Evolutionary conservation across 2,888 invertebrate genomes (phyloP), one percentile per base, ranked within the genome.

Genomic region (Amphipyra tragopoginis): DNA sequence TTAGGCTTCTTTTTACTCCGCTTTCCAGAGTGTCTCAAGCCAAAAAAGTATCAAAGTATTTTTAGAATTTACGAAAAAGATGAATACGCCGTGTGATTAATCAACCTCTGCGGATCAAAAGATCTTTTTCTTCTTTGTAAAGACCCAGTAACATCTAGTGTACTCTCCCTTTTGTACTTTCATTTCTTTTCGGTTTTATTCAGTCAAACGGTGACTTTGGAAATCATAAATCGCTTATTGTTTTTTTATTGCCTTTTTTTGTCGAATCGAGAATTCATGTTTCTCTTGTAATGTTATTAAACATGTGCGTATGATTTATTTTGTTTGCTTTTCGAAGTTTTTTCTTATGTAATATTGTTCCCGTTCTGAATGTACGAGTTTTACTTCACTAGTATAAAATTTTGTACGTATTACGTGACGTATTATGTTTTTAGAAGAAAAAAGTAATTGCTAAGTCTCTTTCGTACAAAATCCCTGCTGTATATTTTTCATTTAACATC

Each of bases 281-380:
- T 69, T 57, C 48, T 55, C 58, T n/a, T 43, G 61, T 48, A 40
- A 61, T 71, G 52, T 63, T 71, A 67, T 66, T 66, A 71, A 63
- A 58, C 68, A 68, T 56, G 47, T 72, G 72, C 11, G 58, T 57
- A 47, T 72, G 72, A 72, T 72, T 72, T 69, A 72, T 72, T 49
- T 55, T 26, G 11, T 49, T 55, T 26, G 11, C 34, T 52, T 33
- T 51, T 29, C 29, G 11, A 26, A 36, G 43, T 33, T 52, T 59
- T 21, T 55, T 49, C 34, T 29, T 40, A 29, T 21, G 4, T 15
- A n/a, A 44, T 58, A 52, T 67, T 33, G 36, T 40, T 50, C 6
- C 21, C 38, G 36, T 52, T 33, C 21, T 34, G 34, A 44, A 49
- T 48, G 38, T 59, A 39, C 4, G 11, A 36, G 14, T 15, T 38